phyloP scores from a whole-genome alignment of 1,140 invertebrate genomes.

The Myzus persicae region DNA sequence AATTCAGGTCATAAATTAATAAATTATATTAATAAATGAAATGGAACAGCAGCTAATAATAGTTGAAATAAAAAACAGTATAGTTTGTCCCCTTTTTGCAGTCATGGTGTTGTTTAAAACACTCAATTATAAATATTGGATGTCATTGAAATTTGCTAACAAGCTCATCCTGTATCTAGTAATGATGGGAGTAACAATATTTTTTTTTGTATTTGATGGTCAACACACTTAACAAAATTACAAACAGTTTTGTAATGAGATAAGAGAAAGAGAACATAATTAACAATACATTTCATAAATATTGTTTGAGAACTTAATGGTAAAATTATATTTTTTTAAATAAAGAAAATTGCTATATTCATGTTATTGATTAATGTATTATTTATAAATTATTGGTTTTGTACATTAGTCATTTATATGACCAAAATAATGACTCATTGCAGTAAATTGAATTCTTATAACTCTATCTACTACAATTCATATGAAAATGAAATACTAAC shows the following conservation, averaged over 20 bases:
- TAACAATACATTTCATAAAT: constrained; percentile 2
- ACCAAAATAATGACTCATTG: not conserved
- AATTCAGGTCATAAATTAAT: constrained; percentile 17
- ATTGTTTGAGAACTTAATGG: not conserved
- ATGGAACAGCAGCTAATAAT: constrained; percentile 28
- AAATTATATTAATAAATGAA: constrained; percentile 30
- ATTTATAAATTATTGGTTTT: not conserved
- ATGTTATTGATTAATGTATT: not conserved
- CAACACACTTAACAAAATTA: constrained; percentile 24
- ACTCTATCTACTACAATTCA: not conserved
- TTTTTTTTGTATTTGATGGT: not conserved
- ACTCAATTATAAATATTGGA: constrained; percentile 55
- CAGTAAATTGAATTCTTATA: not conserved
- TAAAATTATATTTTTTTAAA: not conserved
- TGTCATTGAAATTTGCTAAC: constrained; percentile 53
- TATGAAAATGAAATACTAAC: not conserved
- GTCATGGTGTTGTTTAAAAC: constrained; percentile 48
- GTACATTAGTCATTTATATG: not conserved
- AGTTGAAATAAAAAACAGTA: not conserved
- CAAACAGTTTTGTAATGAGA: constrained; percentile 25
- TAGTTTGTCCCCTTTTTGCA: constrained; percentile 37
- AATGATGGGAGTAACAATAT: constrained; percentile 37
- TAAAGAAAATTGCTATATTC: not conserved
- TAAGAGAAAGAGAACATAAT: constrained; percentile 23
- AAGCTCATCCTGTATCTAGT: constrained; percentile 44